Percentiles rank a stretch among this genome's conserved stretches.
phyloP scores from a whole-genome alignment of 2,888 invertebrate genomes.

The Pristionchus maxplancki region DNA sequence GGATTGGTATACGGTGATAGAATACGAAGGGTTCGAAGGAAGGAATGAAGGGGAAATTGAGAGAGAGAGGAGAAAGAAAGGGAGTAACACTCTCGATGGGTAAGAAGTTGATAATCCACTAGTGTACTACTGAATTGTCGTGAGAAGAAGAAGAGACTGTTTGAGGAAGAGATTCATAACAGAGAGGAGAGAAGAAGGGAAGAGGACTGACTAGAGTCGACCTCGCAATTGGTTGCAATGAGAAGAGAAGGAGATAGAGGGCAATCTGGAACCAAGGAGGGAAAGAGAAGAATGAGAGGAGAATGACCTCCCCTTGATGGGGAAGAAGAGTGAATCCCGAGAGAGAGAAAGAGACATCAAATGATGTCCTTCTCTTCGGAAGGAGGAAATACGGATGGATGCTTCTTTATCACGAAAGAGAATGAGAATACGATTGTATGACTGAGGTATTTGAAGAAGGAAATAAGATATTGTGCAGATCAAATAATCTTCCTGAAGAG shows the following conservation, averaged over 20 bases:
- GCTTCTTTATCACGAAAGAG: constrained; percentile 20
- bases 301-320: background rate
- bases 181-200: background rate
- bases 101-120: background rate
- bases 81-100: background rate
- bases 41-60: background rate
- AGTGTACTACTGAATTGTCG: background rate
- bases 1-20: constrained; percentile 3
- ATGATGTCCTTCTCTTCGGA: background rate
- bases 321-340: background rate
- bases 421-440: background rate
- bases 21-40: background rate
- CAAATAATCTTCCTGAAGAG: background rate
- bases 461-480: constrained; percentile 16
- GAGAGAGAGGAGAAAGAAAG: background rate
- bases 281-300: constrained; percentile 14
- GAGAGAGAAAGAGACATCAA: constrained; percentile 31
- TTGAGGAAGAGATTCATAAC: constrained; percentile 31
- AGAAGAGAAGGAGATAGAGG: constrained; percentile 7
- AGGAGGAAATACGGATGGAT: background rate
- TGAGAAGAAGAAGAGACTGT: constrained; percentile 28
- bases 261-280: background rate
- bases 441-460: background rate
- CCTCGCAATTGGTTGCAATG: background rate
- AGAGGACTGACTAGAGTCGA: background rate